Conservation (phyloP, 2,888 invertebrate genomes). For the Folsomia candida region DNA sequence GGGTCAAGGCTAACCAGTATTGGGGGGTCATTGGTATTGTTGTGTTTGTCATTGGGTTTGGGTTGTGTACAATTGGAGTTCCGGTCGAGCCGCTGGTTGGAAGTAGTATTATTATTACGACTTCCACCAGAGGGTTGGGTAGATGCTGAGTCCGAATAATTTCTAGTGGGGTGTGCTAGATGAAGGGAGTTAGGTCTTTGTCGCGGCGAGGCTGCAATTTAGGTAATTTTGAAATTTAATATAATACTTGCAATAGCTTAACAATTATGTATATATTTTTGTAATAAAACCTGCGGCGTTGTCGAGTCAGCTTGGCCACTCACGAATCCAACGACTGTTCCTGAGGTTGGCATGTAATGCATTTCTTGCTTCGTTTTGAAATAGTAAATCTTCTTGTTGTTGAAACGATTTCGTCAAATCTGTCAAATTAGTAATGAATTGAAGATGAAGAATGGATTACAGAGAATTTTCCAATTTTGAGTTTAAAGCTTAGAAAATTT, state of each 20-base stretch:
- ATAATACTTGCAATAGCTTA: neutral
- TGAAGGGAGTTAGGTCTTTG: conserved; percentile 40
- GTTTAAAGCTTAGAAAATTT: neutral
- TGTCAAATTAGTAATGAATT: conserved; percentile 24
- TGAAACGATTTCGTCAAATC: conserved; percentile 48
- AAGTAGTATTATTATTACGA: conserved; percentile 15
- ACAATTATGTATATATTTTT: neutral
- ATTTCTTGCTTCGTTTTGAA: conserved; percentile 47
- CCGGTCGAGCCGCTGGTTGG: conserved; percentile 7
- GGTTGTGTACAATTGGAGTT: conserved; percentile 15
- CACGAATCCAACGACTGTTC: conserved; percentile 80
- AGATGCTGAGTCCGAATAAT: neutral
- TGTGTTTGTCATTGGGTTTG: conserved; percentile 9
- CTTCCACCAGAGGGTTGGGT: conserved; percentile 11
- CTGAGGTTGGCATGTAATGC: conserved; percentile 41
- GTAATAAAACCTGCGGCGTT: conserved; percentile 13
- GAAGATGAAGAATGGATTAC: neutral
- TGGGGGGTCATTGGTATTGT: conserved; percentile 19
- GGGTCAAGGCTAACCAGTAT: conserved; percentile 28
- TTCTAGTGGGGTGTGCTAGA: conserved; percentile 40
- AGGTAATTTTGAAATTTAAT: neutral
- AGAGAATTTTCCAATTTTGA: neutral
- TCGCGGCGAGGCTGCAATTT: conserved; percentile 27
- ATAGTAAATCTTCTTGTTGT: conserved; percentile 49
- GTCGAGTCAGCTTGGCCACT: conserved; percentile 96